Base-by-base conservation (phyloP, 2,113 vertebrate genomes). In the Craseonycteris thonglongyai region DNA sequence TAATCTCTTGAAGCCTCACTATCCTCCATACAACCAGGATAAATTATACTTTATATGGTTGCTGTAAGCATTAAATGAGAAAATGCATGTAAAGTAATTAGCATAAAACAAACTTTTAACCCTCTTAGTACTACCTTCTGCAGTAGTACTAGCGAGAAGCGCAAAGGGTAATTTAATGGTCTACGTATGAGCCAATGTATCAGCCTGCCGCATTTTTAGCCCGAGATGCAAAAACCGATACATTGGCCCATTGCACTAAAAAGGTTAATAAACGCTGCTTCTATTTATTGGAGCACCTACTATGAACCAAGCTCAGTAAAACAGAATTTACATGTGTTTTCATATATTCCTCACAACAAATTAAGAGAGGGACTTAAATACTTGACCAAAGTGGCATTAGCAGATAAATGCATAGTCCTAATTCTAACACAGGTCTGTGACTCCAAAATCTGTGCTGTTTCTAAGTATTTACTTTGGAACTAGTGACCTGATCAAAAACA, bases 1-100 rank as follows among this genome's bases (percentile, higher is more conserved):
- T 80, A 84, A 91, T 51, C 63, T 87, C 75, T 91, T 59, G n/a
- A n/a, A 95, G 56, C 8, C 35, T 93, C 51, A 91, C 81, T 65
- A 69, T 85, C 59, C 75, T 96, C 47, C 82, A 51, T 74, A 86
- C 85, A 93, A 72, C 28, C 35, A 94, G 16, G 1, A 85, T 54
- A 87, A 89, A 75, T 68, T 85, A 72, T 59, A 88, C 28, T 86
- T 95, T 30, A 74, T 47, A 54, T 65, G 28, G 47, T 28, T 87
- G 24, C 9, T 69, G 38, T 79, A 71, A 92, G 22, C 11, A 85
- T 49, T 81, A 90, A 69, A 56, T 89, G 56, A 85, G 35, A 95
- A 90, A 82, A 92, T 13, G 33, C 28, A 79, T 19, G 15, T 51
- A 15, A 59, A 80, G 33, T 61, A n/a, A 22, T 92, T 71, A 54